Percentiles rank a stretch among this genome's conserved stretches.
Evolutionary conservation across 2,888 invertebrate genomes (phyloP).

Genomic region (Xanthostigma xanthostigma): DNA sequence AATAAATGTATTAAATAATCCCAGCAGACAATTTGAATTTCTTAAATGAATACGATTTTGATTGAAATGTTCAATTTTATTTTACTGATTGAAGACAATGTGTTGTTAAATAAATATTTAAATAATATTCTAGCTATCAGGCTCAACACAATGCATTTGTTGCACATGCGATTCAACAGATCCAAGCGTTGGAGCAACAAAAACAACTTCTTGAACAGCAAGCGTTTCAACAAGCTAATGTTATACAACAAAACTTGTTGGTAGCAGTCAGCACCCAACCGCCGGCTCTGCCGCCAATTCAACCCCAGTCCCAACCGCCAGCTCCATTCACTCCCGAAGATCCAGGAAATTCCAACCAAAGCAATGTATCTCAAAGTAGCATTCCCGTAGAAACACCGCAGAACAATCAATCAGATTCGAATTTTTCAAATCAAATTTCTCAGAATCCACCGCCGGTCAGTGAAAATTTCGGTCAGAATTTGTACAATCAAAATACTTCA

Average conservation of each 20-base stretch:
- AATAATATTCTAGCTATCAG: slow-evolving; percentile 49
- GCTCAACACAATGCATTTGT: slow-evolving; percentile 93
- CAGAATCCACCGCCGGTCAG: slow-evolving; percentile 9
- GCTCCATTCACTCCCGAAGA: slow-evolving; percentile 3
- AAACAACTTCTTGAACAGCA: slow-evolving; percentile 45
- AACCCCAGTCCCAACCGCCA: slow-evolving; percentile 17
- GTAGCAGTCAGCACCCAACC: slow-evolving; percentile 11
- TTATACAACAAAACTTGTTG: slow-evolving; percentile 8
- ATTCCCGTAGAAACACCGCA: neutral
- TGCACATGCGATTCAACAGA: slow-evolving; percentile 78
- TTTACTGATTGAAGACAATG: neutral
- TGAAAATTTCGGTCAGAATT: slow-evolving; percentile 13
- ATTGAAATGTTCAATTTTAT: too few relatives aligned
- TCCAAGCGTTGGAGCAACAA: slow-evolving; percentile 69
- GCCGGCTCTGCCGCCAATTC: slow-evolving; percentile 17
- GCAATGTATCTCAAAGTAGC: slow-evolving; percentile 2
- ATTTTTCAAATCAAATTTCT: slow-evolving; percentile 3
- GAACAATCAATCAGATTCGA: neutral
- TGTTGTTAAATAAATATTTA: slow-evolving; percentile 1
- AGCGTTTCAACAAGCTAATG: slow-evolving; percentile 27
- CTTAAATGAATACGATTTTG: too few relatives aligned
- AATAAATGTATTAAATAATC: too few relatives aligned
- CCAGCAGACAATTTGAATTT: too few relatives aligned
- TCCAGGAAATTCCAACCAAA: slow-evolving; percentile 5
- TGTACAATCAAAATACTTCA: slow-evolving; percentile 22